phyloP scores from a whole-genome alignment of 2,113 vertebrate genomes.

The Indri indri region DNA sequence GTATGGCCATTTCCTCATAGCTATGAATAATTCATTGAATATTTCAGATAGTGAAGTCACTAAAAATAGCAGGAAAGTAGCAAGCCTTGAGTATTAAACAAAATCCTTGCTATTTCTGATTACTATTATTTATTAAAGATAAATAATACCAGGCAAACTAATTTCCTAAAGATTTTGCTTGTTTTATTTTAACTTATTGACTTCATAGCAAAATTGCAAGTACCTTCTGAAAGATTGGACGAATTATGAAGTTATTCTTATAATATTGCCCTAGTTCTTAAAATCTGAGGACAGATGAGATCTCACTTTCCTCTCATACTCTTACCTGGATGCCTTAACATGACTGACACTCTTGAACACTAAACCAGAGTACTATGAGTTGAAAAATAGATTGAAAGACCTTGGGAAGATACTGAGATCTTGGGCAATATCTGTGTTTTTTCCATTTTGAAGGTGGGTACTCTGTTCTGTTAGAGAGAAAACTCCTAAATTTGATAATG shows the following conservation, averaged over 20 bases:
- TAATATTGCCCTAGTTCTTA: background rate
- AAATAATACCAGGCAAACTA: no score
- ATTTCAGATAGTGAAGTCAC: slow-evolving; percentile 47
- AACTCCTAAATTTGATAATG: background rate
- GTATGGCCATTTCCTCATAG: slow-evolving; percentile 14
- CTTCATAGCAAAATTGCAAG: background rate
- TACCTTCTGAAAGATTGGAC: background rate
- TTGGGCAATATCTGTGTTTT: background rate
- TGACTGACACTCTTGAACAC: background rate
- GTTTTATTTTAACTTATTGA: background rate
- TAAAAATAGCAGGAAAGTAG: slow-evolving; percentile 79
- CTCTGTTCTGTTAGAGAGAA: background rate
- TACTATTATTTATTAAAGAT: background rate
- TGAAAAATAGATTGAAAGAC: background rate
- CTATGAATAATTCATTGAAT: slow-evolving; percentile 79
- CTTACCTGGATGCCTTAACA: background rate
- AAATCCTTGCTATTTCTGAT: slow-evolving; percentile 16
- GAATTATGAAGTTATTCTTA: background rate
- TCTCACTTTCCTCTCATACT: background rate
- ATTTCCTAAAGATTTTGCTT: background rate
- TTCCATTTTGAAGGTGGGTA: background rate
- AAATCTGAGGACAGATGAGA: background rate
- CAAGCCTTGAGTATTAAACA: slow-evolving; percentile 64
- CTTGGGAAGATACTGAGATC: background rate
- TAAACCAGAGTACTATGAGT: background rate